Evolutionary conservation across 1,140 invertebrate species (phyloP).

Genomic region (Leptinotarsa lineolata): DNA sequence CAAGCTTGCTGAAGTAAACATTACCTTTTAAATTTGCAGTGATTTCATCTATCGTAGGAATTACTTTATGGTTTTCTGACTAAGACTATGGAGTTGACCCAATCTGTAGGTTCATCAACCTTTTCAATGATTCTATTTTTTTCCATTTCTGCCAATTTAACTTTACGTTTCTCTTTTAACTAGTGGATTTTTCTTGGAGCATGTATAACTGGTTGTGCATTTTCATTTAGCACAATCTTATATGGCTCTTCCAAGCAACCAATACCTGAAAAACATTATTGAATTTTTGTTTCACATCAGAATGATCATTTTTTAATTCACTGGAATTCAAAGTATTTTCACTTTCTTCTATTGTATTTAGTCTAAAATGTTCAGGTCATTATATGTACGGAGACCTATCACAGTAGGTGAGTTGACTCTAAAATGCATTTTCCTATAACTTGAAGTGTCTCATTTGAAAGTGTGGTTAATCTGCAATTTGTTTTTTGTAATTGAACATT

Average conservation of each 20-base stretch:
- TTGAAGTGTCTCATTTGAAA: no score
- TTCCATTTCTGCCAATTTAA: background rate
- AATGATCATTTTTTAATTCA: background rate
- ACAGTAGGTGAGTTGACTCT: no score
- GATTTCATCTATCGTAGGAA: conserved; percentile 52
- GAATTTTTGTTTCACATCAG: conserved; percentile 29
- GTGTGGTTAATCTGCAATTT: no score
- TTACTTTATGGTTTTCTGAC: conserved; percentile 53
- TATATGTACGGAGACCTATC: no score
- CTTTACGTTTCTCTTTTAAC: no score
- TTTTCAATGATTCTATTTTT: conserved; percentile 41
- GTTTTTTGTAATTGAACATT: no score
- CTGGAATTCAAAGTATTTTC: conserved; percentile 13
- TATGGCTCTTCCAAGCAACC: conserved; percentile 30
- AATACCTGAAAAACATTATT: conserved; percentile 39
- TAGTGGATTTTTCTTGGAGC: no score
- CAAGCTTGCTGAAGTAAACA: conserved; percentile 50
- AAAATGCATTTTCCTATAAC: no score
- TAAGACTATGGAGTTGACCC: conserved; percentile 54
- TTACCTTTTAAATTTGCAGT: conserved; percentile 43
- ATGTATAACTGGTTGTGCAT: no score
- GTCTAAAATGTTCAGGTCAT: background rate
- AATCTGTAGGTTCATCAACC: conserved; percentile 53
- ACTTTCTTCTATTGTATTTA: conserved; percentile 27
- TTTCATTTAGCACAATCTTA: background rate